Evolutionary conservation across 2,888 invertebrate genomes (phyloP), one percentile per base, ranked within the genome.

Genomic region (Ypsolopha sequella): DNA sequence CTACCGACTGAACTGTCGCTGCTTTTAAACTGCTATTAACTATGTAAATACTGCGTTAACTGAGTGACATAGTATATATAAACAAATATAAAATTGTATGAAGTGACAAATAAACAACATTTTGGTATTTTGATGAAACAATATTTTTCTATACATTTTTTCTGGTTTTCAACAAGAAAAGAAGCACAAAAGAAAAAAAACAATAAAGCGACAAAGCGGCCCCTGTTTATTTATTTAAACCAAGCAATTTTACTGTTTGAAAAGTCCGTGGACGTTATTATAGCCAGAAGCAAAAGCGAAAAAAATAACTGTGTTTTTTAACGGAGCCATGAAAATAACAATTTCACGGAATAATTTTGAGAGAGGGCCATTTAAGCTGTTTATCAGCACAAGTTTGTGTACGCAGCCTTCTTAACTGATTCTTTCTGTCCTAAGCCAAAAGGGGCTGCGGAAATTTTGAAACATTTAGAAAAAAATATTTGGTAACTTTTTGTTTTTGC

Each of bases 311-410:
- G 68, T 71, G 74, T 74, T 69, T 68, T 70, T 57, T 66, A 60
- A 64, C 58, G 60, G 58, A 63, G 64, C 68, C 73, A 66, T 68
- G 72, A 75, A 74, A 78, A 80, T 81, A 81, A 81, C 77, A 81
- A 80, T 79, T 79, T 73, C 63, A 64, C 61, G 63, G 76, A 71
- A 80, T 80, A 80, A 81, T 82, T 82, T 49, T 79, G 71, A 67
- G 67, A 75, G 72, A 66, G 64, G 73, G 73, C 74, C 78, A 76
- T 79, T 80, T 79, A 70, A 78, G 80, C 78, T 79, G 81, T 81
- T 84, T 82, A 81, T 82, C 84, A 76, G 73, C 60, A 60, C 65
- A 76, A 75, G 73, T 76, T 78, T 78, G 79, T 81, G 68, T 82
- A 76, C 68, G 70, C 79, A 81, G 80, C 74, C 75, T 80, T 78